Conservation (phyloP, 2,797 vertebrate species). For the Characodon lateralis region DNA sequence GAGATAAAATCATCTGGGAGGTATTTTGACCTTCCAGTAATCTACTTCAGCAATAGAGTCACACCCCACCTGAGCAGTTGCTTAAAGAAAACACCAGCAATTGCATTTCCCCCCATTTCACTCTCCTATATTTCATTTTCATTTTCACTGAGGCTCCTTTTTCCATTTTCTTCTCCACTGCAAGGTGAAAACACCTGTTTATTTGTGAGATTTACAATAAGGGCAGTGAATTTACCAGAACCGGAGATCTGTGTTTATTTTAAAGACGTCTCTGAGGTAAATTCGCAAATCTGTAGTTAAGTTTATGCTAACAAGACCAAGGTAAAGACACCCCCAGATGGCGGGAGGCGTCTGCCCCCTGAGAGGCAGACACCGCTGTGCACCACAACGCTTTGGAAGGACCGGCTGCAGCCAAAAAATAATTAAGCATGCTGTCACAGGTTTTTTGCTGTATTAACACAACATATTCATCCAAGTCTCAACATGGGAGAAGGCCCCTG, state of each 20-base stretch:
- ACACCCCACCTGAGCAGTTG: constrained; percentile 76
- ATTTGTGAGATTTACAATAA: constrained; percentile 64
- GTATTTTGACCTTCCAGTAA: constrained; percentile 72
- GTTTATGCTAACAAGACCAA: constrained; percentile 74
- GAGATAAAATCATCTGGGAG: constrained; percentile 69
- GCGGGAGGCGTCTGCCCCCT: constrained; percentile 59
- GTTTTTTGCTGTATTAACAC: constrained; percentile 81
- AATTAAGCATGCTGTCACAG: constrained; percentile 82
- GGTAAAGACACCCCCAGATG: constrained; percentile 71
- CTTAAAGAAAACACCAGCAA: constrained; percentile 75
- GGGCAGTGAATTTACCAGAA: constrained; percentile 57
- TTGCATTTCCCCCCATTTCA: constrained; percentile 77
- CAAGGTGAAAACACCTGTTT: constrained; percentile 74
- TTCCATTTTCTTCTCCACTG: constrained; percentile 64
- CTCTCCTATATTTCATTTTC: constrained; percentile 78
- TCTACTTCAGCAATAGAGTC: constrained; percentile 78
- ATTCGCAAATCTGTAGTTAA: constrained; percentile 67
- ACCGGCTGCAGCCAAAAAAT: constrained; percentile 79
- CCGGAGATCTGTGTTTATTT: constrained; percentile 64
- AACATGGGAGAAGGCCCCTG: constrained; percentile 81
- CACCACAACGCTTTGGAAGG: constrained; percentile 69
- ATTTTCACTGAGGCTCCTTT: constrained; percentile 68
- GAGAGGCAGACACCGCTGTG: constrained; percentile 73
- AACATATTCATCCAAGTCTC: constrained; percentile 79
- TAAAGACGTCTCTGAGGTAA: constrained; percentile 65